Base-by-base conservation (phyloP, 2,113 vertebrate genomes). In the Cettia cetti region DNA sequence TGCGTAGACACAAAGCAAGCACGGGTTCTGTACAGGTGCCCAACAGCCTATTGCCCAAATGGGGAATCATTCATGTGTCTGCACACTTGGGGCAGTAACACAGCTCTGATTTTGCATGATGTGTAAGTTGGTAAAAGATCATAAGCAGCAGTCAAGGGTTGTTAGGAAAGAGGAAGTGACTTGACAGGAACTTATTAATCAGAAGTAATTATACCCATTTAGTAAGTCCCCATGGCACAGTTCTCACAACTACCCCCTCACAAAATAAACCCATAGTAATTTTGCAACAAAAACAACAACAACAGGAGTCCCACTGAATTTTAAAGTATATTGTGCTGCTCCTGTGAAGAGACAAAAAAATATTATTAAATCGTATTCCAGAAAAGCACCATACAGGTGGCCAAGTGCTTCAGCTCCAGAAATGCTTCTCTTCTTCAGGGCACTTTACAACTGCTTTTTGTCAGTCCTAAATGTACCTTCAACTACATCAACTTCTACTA, bases 151-250 rank as follows among this genome's bases (percentile, higher is more conserved):
- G 40, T 53, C 66, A 90, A 52, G 31, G 61, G 39, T 5, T 82
- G 45, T 87, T 90, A 85, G 8, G 45, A 79, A 63, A 76, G 45
- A 95, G 88, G 90, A 92, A 91, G 40, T 91, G 70, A 85, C 53
- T 30, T 71, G 45, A 75, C 87, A 87, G 87, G 74, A 94, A 79
- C 82, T 90, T 70, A 90, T 35, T 81, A 94, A 94, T 63, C 56
- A 82, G 44, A 84, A 64, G 35, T 63, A 87, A 92, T 94, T 75
- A 75, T 7, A 85, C 1, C 44, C 19, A 89, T 78, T 82, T 82
- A 89, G 3, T 35, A 60, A 65, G 57, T 33, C n/a, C 33, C 39
- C 66, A n/a, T 85, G 12, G 18, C 54, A 83, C 49, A 64, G 49
- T 44, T 60, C 45, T 47, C 40, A 72, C 57, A 93, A 49, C 44